Evolutionary conservation across 1,140 invertebrate species (phyloP).

Genomic region (Rhagoletis zephyria): DNA sequence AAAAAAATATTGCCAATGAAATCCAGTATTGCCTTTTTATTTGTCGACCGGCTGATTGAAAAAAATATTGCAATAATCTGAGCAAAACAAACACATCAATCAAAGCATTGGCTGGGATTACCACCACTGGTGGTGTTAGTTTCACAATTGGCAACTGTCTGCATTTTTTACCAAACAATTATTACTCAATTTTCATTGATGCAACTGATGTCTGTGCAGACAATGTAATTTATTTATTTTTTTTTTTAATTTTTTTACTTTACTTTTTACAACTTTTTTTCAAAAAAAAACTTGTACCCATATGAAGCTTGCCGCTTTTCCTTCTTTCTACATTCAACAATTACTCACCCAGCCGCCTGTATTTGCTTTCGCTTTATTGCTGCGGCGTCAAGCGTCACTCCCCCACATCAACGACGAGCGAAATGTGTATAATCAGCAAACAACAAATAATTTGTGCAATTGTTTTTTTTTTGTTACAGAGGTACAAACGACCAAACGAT

Average conservation of each 20-base stretch:
- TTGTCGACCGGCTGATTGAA: background rate
- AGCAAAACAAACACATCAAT: slow-evolving; percentile 15
- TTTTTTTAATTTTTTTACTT: background rate
- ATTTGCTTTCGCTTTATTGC: background rate
- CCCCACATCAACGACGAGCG: slow-evolving; percentile 20
- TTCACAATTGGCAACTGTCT: background rate
- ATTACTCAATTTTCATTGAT: slow-evolving; percentile 3
- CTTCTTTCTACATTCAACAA: background rate
- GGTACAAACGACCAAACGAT: no score
- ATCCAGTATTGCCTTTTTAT: background rate
- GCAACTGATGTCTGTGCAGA: background rate
- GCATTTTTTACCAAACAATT: background rate
- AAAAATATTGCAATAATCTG: background rate
- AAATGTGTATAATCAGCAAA: slow-evolving; percentile 47
- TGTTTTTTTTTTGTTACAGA: background rate
- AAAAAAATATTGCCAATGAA: background rate
- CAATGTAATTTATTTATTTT: background rate
- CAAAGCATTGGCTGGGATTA: background rate
- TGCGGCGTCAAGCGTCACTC: background rate
- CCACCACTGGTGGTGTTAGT: slow-evolving; percentile 23
- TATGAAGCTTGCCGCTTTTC: background rate
- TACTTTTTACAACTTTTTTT: background rate
- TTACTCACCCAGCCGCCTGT: background rate
- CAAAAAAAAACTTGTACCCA: background rate
- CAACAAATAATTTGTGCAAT: background rate